A percentile compares a stretch with the other conserved stretches of the same genome.
Evolutionary conservation across 1,140 invertebrate genomes (phyloP).

Genomic region (Apis dorsata): DNA sequence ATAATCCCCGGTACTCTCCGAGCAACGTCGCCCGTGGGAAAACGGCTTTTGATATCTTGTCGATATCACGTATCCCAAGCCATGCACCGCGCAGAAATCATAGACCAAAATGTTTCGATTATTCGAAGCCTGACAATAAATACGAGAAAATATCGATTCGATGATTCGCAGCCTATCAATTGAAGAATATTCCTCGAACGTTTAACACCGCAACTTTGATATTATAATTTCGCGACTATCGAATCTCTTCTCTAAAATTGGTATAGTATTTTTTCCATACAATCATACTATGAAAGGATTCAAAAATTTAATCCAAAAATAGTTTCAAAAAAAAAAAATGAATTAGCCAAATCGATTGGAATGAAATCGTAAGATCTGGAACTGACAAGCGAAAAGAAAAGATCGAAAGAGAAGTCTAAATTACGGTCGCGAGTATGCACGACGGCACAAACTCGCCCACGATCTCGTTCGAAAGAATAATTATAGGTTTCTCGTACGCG

Average conservation of each 20-base stretch:
- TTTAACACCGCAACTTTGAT: neutral
- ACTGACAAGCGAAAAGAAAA: neutral
- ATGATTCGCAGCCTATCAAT: neutral
- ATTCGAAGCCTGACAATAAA: constrained; percentile 7
- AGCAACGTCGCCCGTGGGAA: constrained; percentile 35
- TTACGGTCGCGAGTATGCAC: constrained; percentile 21
- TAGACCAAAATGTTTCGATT: constrained; percentile 9
- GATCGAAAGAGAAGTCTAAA: constrained; percentile 28
- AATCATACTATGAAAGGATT: too few species aligned
- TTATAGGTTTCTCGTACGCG: constrained; percentile 56
- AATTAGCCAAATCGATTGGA: neutral
- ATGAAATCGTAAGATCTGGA: constrained; percentile 1
- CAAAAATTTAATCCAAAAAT: too few species aligned
- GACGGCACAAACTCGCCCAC: constrained; percentile 41
- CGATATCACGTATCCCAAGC: constrained; percentile 23
- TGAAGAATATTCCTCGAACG: neutral
- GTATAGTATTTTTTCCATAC: too few species aligned
- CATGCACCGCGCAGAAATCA: neutral
- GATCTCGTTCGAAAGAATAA: constrained; percentile 58
- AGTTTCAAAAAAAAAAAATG: too few species aligned
- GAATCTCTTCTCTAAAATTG: too few species aligned
- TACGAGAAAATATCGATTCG: neutral
- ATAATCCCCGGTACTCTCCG: constrained; percentile 3
- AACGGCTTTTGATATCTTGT: constrained; percentile 37
- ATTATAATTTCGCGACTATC: neutral